Base-by-base conservation (phyloP, 2,888 invertebrate species). In the Congeria kusceri region DNA sequence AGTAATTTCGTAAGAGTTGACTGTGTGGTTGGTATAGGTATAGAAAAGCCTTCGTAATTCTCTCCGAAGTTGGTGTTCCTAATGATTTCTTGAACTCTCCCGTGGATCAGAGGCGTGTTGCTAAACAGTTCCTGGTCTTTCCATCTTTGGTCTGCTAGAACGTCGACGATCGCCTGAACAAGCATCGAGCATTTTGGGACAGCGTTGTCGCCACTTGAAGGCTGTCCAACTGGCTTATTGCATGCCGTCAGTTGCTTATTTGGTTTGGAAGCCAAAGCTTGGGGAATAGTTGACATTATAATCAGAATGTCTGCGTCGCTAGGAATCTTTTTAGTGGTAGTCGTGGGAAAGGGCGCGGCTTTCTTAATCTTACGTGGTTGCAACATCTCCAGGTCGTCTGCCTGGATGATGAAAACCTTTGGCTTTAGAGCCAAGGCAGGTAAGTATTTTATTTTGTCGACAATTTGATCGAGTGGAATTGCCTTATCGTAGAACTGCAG, bases 371-470 rank as follows among this genome's bases (percentile, higher is more conserved):
- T 9, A 2, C 1, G 2, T 25, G 53, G 53, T 9, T 53, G 7
- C 20, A 53, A 25, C 53, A 53, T 53, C 3, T 25, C 9, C n/a
- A 53, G 53, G 18, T 53, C 25, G 25, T 53, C 53, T 25, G 53
- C 53, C n/a, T 53, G 53, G 13, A 53, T 53, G 25, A 53, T 20
- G 53, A 53, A 53, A 53, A 53, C 25, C 53, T 53, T 53, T 9
- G 53, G 53, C 11, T 53, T 53, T n/a, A 53, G 53, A 23, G 53
- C 53, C 53, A 53, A n/a, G 13, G 53, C 13, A 23, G 53, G 20
- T 9, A 53, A 20, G 1, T 2, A 5, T 25, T 53, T 53, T 53
- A 53, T 53, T 20, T 25, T 20, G 13, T 53, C 25, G 53, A 53
- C 13, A 9, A 53, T 20, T 20, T 23, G 9, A 20, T 53, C 53